These are phyloP conservation scores for Rhinogobio ventralis DNA, from an alignment of 2,797 vertebrate genomes.

Conservation along the genomic window DNA sequence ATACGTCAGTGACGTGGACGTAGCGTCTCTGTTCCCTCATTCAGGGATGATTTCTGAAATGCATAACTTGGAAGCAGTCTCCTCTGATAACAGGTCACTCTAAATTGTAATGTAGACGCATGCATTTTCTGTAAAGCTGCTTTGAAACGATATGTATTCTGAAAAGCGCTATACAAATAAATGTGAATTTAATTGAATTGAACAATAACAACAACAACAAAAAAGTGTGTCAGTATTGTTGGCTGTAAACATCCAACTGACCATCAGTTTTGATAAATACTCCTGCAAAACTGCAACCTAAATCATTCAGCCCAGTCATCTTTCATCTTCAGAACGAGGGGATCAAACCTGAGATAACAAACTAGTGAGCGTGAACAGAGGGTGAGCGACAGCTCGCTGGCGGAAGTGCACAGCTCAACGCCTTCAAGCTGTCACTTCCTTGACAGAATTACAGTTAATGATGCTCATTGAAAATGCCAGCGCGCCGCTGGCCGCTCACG, in stretches of 20 bases:
- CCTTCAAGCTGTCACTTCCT: constrained; percentile 68
- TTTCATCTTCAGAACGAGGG: constrained; percentile 27
- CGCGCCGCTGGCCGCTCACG: constrained; percentile 55
- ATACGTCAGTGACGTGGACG: no score
- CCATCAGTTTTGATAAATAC: neutral
- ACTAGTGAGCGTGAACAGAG: constrained; percentile 51
- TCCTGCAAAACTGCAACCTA: neutral
- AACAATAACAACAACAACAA: neutral
- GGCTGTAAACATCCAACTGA: neutral
- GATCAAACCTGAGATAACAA: constrained; percentile 49
- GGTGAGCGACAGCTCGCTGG: constrained; percentile 70
- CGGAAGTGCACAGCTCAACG: constrained; percentile 70
- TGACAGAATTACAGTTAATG: constrained; percentile 78
- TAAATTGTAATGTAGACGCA: no score
- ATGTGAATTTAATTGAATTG: no score
- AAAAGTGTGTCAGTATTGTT: neutral
- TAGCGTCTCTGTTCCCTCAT: no score
- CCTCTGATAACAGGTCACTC: no score
- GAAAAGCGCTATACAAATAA: no score
- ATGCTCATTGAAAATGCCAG: constrained; percentile 72
- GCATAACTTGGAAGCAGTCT: no score
- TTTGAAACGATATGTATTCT: no score
- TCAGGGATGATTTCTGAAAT: no score
- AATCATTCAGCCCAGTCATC: neutral
- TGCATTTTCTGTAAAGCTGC: no score